phyloP scores from a whole-genome alignment of 1,140 invertebrate species.

The Antheraea mylitta region DNA sequence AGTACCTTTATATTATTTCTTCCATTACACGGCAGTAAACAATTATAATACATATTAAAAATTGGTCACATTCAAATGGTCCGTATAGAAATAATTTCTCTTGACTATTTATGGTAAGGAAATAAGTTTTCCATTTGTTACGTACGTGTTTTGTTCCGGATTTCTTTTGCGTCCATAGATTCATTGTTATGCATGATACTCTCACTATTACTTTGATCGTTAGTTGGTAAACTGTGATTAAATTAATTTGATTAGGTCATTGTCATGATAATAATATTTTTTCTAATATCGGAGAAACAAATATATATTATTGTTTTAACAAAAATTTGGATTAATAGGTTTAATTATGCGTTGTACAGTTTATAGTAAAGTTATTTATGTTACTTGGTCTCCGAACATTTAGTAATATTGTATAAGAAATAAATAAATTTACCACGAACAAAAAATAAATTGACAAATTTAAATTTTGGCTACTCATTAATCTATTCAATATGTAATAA shows the following conservation, averaged over 20 bases:
- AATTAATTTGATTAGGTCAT: neutral
- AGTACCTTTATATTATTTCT: slow-evolving; percentile 49
- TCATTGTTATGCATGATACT: neutral
- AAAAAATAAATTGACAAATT: no score
- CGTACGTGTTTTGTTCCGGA: slow-evolving; percentile 28
- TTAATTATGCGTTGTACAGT: no score
- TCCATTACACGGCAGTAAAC: slow-evolving; percentile 39
- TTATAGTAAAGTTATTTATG: no score
- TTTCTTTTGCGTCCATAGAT: slow-evolving; percentile 29
- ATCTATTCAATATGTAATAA: no score
- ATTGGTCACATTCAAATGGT: slow-evolving; percentile 43
- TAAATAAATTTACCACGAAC: no score
- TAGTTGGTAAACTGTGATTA: neutral
- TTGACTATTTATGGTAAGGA: slow-evolving; percentile 43
- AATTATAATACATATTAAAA: slow-evolving; percentile 41
- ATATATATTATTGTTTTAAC: no score
- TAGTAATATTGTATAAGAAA: no score
- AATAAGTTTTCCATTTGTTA: slow-evolving; percentile 52
- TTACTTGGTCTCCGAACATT: no score
- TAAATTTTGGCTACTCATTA: no score
- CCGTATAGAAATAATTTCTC: slow-evolving; percentile 52
- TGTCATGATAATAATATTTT: neutral
- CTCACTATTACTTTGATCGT: slow-evolving; percentile 7
- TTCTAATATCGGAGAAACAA: no score
- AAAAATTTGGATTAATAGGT: no score